Conservation (phyloP, 1,140 invertebrate species). For the Potamilus streckersoni region DNA sequence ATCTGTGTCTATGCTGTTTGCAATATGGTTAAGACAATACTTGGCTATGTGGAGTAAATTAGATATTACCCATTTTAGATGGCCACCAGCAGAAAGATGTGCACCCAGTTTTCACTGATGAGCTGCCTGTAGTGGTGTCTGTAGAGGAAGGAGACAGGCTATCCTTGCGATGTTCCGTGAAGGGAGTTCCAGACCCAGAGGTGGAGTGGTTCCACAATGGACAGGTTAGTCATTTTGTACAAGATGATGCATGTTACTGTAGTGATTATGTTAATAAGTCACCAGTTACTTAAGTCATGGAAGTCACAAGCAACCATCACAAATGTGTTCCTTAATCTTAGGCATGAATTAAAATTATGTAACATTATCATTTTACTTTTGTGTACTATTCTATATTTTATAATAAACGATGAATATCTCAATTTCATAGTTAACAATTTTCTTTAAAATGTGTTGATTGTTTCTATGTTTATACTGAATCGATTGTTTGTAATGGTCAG, state of each 20-base stretch:
- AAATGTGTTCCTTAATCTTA: too few relatives aligned
- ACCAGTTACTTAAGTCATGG: not conserved
- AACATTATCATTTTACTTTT: not conserved
- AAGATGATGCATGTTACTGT: too few relatives aligned
- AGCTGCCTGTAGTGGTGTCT: constrained; percentile 38
- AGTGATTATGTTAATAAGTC: not conserved
- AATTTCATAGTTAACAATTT: too few relatives aligned
- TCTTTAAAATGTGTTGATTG: too few relatives aligned
- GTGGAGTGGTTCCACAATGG: constrained; percentile 71
- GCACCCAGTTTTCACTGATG: constrained; percentile 48
- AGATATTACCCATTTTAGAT: too few relatives aligned
- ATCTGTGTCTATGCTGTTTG: too few relatives aligned
- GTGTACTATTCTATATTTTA: not conserved
- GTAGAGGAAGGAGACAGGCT: constrained; percentile 72
- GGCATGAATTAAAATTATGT: not conserved
- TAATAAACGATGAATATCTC: too few relatives aligned
- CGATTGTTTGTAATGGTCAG: too few relatives aligned
- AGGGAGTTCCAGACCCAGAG: constrained; percentile 92
- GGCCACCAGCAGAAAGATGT: constrained; percentile 23
- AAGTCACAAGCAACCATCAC: not conserved
- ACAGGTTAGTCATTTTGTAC: constrained; percentile 33
- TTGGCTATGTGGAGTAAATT: too few relatives aligned
- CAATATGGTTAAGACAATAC: too few relatives aligned
- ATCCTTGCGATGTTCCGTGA: constrained; percentile 94
- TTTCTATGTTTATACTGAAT: too few relatives aligned